phyloP scores from a whole-genome alignment of 2,113 vertebrate species.

The Lathamus discolor region DNA sequence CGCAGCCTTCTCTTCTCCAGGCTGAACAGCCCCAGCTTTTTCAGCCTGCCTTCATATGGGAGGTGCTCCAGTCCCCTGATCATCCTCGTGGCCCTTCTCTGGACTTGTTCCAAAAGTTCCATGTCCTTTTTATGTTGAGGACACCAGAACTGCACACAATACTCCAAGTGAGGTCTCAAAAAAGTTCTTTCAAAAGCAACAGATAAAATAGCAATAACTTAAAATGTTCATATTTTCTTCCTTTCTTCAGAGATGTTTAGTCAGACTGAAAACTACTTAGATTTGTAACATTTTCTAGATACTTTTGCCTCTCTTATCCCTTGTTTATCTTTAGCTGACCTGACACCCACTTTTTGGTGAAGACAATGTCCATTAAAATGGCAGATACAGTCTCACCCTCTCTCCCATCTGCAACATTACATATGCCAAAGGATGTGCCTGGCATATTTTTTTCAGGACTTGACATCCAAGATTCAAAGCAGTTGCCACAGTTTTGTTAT shows the following conservation, averaged over 20 bases:
- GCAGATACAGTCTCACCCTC: not conserved
- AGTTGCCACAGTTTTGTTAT: not conserved
- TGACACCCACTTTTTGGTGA: not conserved
- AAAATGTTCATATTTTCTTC: not conserved
- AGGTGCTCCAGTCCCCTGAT: no score
- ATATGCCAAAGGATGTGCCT: not conserved
- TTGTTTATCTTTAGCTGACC: not conserved
- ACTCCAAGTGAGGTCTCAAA: no score
- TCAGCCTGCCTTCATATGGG: no score
- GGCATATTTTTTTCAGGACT: accelerated
- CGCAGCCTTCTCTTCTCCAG: no score
- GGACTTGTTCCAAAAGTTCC: no score
- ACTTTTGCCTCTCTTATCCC: not conserved
- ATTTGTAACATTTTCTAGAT: not conserved
- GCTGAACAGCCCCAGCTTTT: no score
- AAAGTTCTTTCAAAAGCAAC: not conserved
- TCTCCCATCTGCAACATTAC: no score
- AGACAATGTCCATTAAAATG: not conserved
- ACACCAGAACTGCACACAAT: no score
- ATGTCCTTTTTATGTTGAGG: no score
- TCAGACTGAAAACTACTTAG: not conserved
- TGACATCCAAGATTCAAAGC: not conserved
- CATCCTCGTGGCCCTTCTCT: no score
- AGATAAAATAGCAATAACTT: not conserved
- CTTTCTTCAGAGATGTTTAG: not conserved